Evolutionary conservation across 2,888 invertebrate genomes (phyloP).

Genomic region (Cryptosula pallasiana): DNA sequence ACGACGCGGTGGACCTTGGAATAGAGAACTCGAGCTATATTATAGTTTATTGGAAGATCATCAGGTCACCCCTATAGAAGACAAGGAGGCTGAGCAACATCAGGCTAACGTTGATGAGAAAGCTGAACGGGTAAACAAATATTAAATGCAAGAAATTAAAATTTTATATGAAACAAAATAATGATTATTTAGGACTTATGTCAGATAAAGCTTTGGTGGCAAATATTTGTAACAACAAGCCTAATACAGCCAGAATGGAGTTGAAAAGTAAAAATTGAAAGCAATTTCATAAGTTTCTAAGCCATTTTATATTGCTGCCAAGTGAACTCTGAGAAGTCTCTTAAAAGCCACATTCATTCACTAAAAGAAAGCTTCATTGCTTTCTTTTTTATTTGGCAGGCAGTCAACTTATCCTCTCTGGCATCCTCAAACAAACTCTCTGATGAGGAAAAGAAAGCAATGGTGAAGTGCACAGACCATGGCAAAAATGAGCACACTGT

Average conservation of each 20-base stretch:
- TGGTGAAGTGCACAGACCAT: not conserved
- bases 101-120: conserved; percentile 16
- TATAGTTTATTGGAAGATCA: conserved; percentile 5
- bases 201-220: no score
- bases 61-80: conserved; percentile 21
- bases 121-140: not conserved
- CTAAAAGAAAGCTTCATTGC: no score
- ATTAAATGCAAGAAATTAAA: not conserved
- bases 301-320: no score
- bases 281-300: no score
- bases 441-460: conserved; percentile 1
- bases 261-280: no score
- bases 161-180: no score
- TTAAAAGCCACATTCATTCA: no score
- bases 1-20: conserved; percentile 5
- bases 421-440: not conserved
- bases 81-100: not conserved
- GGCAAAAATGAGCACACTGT: conserved; percentile 18
- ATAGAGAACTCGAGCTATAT: conserved; percentile 17
- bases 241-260: no score
- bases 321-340: no score
- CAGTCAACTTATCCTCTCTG: not conserved
- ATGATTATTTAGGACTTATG: no score
- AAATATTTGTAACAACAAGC: no score
- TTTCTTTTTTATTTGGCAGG: not conserved